Base-by-base conservation (phyloP, 2,888 invertebrate genomes). In the Xestia ashworthii region DNA sequence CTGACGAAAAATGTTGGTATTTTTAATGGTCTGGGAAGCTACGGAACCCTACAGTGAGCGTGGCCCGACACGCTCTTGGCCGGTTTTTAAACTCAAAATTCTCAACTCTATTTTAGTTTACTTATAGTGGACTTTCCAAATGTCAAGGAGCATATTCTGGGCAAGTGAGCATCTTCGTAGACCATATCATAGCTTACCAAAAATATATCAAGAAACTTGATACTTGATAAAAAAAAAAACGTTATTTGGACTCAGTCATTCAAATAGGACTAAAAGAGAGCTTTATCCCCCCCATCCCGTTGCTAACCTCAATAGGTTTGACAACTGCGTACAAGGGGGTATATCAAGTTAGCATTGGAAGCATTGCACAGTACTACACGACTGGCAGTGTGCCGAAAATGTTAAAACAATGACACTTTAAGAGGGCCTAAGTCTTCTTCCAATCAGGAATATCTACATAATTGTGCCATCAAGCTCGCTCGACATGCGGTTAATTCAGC, bases 241-340 rank as follows among this genome's bases (percentile, higher is more conserved):
- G 5, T 5, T 58, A 25, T 8, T 60, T 8, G 8, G 14, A 58
- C 58, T 25, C 25, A n/a, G 6, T 16, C 25, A 25, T 6, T 58
- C 25, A 32, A 58, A 58, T 2, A 25, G 6, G 44, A 71, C n/a
- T 0, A 46, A 19, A 71, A 8, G 6, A 14, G 12, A n/a, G 6
- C 6, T 1, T 25, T 8, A 53, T 75, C 94, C 95, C 95, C 93
- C 92, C 84, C 79, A 91, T 94, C 95, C 94, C 94, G 94, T 94
- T 94, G 93, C 90, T 81, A 82, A 90, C 90, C 92, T 93, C 82
- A n/a, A 83, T 95, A 90, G 93, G 90, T 90, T 80, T 88, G 90
- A 81, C 89, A 92, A 91, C 95, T 95, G 95, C 94, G 94, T 95
- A 95, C 92, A 91, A 86, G 91, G 94, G 95, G 95, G 93, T 87